Evolutionary conservation across 2,888 invertebrate genomes (phyloP).

Genomic region (Tanaodytes sp.): DNA sequence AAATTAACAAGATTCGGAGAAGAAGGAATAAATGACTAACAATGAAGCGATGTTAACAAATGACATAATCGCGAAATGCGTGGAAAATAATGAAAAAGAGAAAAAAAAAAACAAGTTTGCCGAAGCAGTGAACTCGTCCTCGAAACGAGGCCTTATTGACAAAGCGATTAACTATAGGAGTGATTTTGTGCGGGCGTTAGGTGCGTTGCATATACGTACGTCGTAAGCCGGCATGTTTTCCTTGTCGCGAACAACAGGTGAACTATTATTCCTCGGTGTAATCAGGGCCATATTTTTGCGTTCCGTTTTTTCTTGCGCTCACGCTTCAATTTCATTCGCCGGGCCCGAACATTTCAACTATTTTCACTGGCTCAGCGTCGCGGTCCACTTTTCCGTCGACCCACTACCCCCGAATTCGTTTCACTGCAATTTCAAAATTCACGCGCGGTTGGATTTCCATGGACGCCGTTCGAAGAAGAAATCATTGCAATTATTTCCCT

Average conservation of each 20-base stretch:
- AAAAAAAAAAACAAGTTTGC: not conserved
- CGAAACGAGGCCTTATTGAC: slow-evolving; percentile 42
- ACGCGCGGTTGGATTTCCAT: slow-evolving; percentile 28
- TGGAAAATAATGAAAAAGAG: no score
- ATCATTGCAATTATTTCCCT: not conserved
- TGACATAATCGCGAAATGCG: slow-evolving; percentile 21
- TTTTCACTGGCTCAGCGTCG: not conserved
- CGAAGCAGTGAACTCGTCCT: slow-evolving; percentile 39
- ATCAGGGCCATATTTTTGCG: slow-evolving; percentile 70
- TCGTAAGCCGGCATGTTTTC: slow-evolving; percentile 80
- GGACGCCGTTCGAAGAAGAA: slow-evolving; percentile 8
- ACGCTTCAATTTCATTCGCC: slow-evolving; percentile 23
- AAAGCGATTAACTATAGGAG: slow-evolving; percentile 21
- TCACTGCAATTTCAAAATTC: slow-evolving; percentile 21
- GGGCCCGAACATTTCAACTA: slow-evolving; percentile 31
- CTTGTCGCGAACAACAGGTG: slow-evolving; percentile 79
- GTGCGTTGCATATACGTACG: slow-evolving; percentile 71
- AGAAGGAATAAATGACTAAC: no score
- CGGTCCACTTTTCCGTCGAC: slow-evolving; percentile 5
- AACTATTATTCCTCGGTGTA: slow-evolving; percentile 78
- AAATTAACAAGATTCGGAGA: no score
- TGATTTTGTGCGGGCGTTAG: slow-evolving; percentile 23
- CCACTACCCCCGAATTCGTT: slow-evolving; percentile 8
- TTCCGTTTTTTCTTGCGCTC: slow-evolving; percentile 30
- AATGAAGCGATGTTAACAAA: not conserved